Conservation (phyloP, 2,888 invertebrate species). For the Cephonodes hylas region DNA sequence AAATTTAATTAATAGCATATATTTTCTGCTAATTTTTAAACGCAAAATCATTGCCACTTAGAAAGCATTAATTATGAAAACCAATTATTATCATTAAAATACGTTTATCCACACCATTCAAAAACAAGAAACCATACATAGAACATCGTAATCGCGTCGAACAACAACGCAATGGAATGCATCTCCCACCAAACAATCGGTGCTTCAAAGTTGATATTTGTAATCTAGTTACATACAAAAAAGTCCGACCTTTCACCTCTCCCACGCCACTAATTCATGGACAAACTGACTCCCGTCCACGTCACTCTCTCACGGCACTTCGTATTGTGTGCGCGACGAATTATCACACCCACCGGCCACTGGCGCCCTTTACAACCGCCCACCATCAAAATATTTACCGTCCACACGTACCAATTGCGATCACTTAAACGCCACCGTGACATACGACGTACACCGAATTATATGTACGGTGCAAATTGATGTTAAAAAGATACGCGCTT, state of each 20-base stretch:
- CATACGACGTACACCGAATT: conserved; percentile 53
- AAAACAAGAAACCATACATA: neutral
- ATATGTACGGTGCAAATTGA: conserved; percentile 54
- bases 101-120: neutral
- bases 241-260: conserved; percentile 71
- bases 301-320: conserved; percentile 74
- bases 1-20: no score
- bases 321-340: conserved; percentile 72
- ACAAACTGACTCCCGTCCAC: conserved; percentile 47
- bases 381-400: conserved; percentile 44
- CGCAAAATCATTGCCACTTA: no score
- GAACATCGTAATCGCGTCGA: neutral
- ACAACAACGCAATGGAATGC: conserved; percentile 14
- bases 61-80: no score
- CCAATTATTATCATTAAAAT: no score
- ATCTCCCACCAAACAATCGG: conserved; percentile 27
- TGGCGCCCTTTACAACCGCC: conserved; percentile 65
- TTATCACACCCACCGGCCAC: conserved; percentile 71
- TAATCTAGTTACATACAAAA: conserved; percentile 35
- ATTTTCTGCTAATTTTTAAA: no score
- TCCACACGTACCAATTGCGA: conserved; percentile 49
- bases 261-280: conserved; percentile 71
- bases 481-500: conserved; percentile 50
- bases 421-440: conserved; percentile 40
- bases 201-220: conserved; percentile 38